A percentile compares a stretch with the other conserved stretches of the same genome.
Conservation (phyloP, 2,888 invertebrate genomes). For the Epistrophe grossulariae region DNA sequence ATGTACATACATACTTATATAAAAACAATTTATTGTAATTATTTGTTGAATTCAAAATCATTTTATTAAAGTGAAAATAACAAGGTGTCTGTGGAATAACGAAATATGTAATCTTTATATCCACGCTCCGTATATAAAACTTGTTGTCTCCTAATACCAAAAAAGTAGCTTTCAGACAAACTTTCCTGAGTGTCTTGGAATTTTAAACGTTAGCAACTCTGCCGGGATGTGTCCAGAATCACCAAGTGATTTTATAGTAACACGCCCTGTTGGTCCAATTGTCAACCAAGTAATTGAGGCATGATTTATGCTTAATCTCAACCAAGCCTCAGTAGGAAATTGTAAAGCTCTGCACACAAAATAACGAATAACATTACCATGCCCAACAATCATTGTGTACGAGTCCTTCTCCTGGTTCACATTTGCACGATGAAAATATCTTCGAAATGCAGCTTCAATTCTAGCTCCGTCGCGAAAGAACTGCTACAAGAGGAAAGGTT, state of each 20-base stretch:
- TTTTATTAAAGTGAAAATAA: constrained; percentile 45
- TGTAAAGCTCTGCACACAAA: constrained; percentile 98
- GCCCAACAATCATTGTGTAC: constrained; percentile 96
- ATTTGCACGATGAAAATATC: constrained; percentile 95
- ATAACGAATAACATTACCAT: constrained; percentile 98
- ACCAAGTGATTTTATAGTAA: constrained; percentile 91
- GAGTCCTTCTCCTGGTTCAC: constrained; percentile 91
- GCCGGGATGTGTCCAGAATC: constrained; percentile 96
- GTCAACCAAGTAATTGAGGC: constrained; percentile 96
- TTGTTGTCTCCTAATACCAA: neutral
- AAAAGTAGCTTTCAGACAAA: constrained; percentile 77
- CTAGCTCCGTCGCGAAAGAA: constrained; percentile 96
- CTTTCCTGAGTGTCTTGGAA: constrained; percentile 80
- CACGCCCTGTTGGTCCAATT: constrained; percentile 94
- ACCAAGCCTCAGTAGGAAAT: constrained; percentile 98
- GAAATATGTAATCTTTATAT: neutral
- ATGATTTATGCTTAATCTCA: constrained; percentile 95
- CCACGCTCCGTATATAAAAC: neutral
- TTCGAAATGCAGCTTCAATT: constrained; percentile 97
- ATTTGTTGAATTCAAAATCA: neutral
- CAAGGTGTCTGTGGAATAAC: constrained; percentile 22
- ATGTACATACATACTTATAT: no score
- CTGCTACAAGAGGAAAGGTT: constrained; percentile 86
- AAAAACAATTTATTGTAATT: no score
- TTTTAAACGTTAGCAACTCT: constrained; percentile 87